Evolutionary conservation across 2,888 invertebrate genomes (phyloP).

Genomic region (Crocallis elinguaria): DNA sequence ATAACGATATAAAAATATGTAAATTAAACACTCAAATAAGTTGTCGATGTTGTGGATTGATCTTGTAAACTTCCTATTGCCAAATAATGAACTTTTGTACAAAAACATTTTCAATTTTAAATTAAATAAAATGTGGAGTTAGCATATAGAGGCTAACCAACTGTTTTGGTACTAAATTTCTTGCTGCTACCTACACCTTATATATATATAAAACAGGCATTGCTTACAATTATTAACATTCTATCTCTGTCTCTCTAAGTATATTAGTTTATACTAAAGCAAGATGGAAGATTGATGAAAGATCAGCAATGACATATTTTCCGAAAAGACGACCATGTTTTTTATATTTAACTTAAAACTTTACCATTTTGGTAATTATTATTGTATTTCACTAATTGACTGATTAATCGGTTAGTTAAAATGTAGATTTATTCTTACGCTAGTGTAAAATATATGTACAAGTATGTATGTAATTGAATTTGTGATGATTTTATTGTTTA

Average conservation of each 20-base stretch:
- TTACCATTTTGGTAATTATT: slow-evolving; percentile 28
- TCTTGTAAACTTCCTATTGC: background rate
- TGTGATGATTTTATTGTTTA: slow-evolving; percentile 45
- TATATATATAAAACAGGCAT: too few species aligned
- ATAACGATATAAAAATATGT: background rate
- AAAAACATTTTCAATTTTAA: background rate
- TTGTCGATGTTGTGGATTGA: background rate
- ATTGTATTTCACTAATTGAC: slow-evolving; percentile 68
- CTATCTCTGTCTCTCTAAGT: background rate
- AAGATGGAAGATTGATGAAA: background rate
- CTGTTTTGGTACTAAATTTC: background rate
- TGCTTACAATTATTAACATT: background rate
- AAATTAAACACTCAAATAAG: background rate
- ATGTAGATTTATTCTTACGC: slow-evolving; percentile 45
- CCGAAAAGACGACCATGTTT: background rate
- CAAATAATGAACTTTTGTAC: slow-evolving; percentile 1
- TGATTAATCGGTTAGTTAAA: slow-evolving; percentile 69
- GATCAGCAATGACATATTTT: background rate
- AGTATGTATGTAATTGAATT: slow-evolving; percentile 54
- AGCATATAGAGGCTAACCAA: slow-evolving; percentile 5
- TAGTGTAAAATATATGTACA: slow-evolving; percentile 50
- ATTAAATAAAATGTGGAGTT: background rate
- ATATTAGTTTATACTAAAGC: background rate
- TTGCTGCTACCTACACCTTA: background rate
- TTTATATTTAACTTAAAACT: background rate